phyloP scores from a whole-genome alignment of 2,888 invertebrate species.

The Anoplius nigerrimus region DNA sequence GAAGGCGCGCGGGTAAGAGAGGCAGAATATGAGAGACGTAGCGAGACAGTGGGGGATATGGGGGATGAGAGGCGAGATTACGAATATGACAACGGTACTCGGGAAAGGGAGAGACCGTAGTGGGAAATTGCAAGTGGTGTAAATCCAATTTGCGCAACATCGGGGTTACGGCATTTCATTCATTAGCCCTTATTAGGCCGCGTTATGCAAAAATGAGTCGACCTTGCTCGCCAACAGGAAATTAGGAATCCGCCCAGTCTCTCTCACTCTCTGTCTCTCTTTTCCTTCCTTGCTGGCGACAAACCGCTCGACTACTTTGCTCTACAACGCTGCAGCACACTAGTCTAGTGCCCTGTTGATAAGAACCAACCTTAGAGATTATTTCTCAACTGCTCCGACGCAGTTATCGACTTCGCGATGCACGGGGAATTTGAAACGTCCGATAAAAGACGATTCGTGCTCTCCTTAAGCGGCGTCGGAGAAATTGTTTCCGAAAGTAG shows the following conservation, averaged over 20 bases:
- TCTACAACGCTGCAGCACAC: not conserved
- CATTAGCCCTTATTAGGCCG: constrained; percentile 68
- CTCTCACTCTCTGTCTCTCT: not conserved
- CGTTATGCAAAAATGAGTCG: constrained; percentile 69
- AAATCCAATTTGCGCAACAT: constrained; percentile 66
- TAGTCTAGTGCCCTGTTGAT: constrained; percentile 6
- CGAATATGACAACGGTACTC: constrained; percentile 42
- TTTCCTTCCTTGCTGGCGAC: not conserved
- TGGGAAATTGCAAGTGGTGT: constrained; percentile 60
- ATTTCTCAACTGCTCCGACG: constrained; percentile 28
- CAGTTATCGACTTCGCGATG: constrained; percentile 10
- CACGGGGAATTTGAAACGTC: no score
- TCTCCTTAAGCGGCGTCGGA: no score
- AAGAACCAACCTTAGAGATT: constrained; percentile 23
- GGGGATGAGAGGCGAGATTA: constrained; percentile 41
- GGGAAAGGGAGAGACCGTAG: constrained; percentile 36
- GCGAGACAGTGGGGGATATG: constrained; percentile 25
- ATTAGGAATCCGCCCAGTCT: constrained; percentile 43
- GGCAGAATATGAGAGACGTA: constrained; percentile 16
- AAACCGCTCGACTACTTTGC: not conserved
- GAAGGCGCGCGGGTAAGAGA: constrained; percentile 13
- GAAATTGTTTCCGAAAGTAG: no score
- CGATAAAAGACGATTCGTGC: no score
- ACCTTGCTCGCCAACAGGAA: constrained; percentile 57
- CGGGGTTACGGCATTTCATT: constrained; percentile 62